A percentile compares a stretch with the other conserved stretches of the same genome.
Conservation (phyloP, 2,888 invertebrate genomes). For the Onthophagus sagittarius region DNA sequence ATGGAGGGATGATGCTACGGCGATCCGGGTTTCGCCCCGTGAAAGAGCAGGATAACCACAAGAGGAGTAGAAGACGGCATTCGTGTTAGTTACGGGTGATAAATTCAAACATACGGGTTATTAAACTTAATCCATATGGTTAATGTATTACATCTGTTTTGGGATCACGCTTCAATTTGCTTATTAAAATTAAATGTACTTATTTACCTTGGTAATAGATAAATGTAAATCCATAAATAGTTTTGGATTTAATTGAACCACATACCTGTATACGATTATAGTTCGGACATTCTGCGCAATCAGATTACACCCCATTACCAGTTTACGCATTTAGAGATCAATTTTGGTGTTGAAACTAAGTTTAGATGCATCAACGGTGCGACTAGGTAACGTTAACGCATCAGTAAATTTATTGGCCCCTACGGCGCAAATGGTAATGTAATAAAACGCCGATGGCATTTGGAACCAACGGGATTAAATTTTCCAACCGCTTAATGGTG, state of each 20-base stretch:
- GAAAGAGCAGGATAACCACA: background rate
- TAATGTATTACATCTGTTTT: background rate
- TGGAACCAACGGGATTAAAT: background rate
- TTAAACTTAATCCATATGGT: background rate
- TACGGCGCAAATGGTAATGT: background rate
- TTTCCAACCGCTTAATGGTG: background rate
- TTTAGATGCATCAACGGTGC: background rate
- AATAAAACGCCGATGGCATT: background rate
- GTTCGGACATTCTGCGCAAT: background rate
- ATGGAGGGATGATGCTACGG: background rate
- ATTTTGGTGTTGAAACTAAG: background rate
- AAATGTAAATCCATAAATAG: too few species aligned
- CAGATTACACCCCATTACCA: background rate
- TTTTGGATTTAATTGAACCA: background rate
- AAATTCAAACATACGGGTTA: background rate
- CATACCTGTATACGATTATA: background rate
- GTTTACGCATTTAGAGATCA: background rate
- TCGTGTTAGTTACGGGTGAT: background rate
- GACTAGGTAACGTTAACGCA: background rate
- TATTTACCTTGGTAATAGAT: too few species aligned
- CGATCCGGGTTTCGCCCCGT: background rate
- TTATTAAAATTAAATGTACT: too few species aligned
- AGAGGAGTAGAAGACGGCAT: background rate
- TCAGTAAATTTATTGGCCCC: background rate
- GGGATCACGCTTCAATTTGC: too few species aligned